Percentiles rank a stretch among this genome's conserved stretches.
Evolutionary conservation across 2,888 invertebrate genomes (phyloP).

Genomic region (Eueremaeus valkanovi): DNA sequence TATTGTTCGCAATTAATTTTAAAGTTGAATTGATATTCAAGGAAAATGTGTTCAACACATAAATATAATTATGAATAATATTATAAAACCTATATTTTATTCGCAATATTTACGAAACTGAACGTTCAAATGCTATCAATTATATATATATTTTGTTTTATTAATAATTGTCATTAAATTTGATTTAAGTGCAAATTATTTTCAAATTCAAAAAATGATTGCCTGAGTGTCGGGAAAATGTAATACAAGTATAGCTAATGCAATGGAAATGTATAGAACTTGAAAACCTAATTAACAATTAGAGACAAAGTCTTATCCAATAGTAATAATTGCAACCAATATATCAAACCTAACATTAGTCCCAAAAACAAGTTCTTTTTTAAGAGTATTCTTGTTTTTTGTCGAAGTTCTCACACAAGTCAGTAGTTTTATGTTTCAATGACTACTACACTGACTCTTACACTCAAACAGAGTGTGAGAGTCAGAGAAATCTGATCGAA

Average conservation of each 20-base stretch:
- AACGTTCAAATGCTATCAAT: background rate
- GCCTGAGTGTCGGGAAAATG: background rate
- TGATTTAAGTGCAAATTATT: background rate
- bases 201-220: background rate
- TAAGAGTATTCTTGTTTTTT: background rate
- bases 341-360: background rate
- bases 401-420: slow-evolving; percentile 1
- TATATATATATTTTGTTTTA: background rate
- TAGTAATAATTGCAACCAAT: slow-evolving; percentile 10
- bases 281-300: slow-evolving; percentile 6
- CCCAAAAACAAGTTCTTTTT: background rate
- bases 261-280: background rate
- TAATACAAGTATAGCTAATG: background rate
- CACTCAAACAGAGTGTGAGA: too few species aligned
- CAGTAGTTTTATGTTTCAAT: slow-evolving; percentile 32
- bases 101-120: slow-evolving; percentile 11
- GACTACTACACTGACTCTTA: too few species aligned
- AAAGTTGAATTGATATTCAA: background rate
- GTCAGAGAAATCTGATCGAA: slow-evolving; percentile 19
- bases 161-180: background rate
- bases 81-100: slow-evolving; percentile 4
- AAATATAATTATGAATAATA: background rate
- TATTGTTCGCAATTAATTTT: slow-evolving; percentile 13
- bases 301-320: background rate
- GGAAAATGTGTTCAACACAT: slow-evolving; percentile 27